Conservation (phyloP, 2,797 vertebrate genomes). For the Siniperca obscura region DNA sequence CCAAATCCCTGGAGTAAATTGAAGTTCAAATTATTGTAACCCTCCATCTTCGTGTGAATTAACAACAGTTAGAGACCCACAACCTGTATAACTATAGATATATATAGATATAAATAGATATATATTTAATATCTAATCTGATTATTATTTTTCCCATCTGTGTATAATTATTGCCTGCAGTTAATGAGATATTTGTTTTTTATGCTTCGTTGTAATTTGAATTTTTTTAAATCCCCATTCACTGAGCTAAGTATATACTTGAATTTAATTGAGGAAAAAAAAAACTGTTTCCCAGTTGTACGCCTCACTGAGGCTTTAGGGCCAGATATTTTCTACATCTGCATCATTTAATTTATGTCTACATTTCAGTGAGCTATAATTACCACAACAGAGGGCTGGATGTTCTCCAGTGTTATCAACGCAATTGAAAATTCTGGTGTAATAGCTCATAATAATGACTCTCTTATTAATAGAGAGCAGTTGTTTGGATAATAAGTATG, state of each 20-base stretch:
- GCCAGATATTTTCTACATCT: conserved; percentile 68
- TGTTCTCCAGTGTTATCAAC: conserved; percentile 70
- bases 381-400: conserved; percentile 64
- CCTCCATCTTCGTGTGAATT: conserved; percentile 30
- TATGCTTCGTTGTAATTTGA: conserved; percentile 65
- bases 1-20: conserved; percentile 28
- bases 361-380: conserved; percentile 75
- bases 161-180: conserved; percentile 58
- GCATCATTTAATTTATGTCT: conserved; percentile 73
- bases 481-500: conserved; percentile 52
- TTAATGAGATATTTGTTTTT: conserved; percentile 68
- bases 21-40: conserved; percentile 27
- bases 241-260: conserved; percentile 64
- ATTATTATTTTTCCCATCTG: conserved; percentile 45
- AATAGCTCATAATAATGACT: conserved; percentile 70
- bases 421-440: conserved; percentile 69
- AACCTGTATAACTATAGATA: conserved; percentile 7
- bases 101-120: background rate
- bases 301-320: conserved; percentile 56
- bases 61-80: conserved; percentile 37
- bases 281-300: conserved; percentile 52
- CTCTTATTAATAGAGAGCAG: conserved; percentile 62
- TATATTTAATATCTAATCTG: conserved; percentile 24
- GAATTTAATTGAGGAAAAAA: conserved; percentile 65
- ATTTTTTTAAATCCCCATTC: conserved; percentile 63